Conservation (phyloP, 2,888 invertebrate genomes). For the Coronaproctus castanopsis region DNA sequence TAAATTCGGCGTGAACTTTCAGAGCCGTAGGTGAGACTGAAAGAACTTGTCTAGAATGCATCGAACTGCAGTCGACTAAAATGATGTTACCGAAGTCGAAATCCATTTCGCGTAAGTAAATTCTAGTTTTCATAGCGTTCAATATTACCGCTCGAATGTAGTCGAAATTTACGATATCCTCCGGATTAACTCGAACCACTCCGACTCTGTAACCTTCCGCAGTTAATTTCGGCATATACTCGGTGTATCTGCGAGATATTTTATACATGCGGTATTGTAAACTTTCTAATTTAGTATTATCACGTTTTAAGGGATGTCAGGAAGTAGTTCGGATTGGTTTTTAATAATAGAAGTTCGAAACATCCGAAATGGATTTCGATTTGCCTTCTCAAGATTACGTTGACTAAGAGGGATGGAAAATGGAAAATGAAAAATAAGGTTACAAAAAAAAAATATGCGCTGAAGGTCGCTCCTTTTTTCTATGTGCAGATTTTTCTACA, state of each 20-base stretch:
- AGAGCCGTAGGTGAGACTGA: not conserved
- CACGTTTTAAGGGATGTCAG: no score
- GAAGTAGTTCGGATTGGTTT: no score
- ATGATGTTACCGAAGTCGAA: not conserved
- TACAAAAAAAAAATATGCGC: no score
- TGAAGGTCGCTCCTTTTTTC: no score
- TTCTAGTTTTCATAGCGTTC: not conserved
- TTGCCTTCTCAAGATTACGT: no score
- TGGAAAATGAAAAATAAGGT: no score
- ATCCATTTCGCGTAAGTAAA: not conserved
- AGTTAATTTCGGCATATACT: not conserved
- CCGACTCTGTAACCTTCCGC: not conserved
- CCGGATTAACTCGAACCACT: not conserved
- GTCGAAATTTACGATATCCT: not conserved
- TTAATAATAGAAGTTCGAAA: no score
- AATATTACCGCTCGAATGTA: not conserved
- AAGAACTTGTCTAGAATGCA: not conserved
- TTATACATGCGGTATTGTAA: no score
- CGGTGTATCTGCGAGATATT: not conserved
- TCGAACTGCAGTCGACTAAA: not conserved
- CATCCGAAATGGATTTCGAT: no score
- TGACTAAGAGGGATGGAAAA: no score
- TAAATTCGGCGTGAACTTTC: not conserved
- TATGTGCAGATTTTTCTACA: no score
- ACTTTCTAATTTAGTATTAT: no score